Percentiles rank a stretch among this genome's conserved stretches.
Conservation (phyloP, 2,113 vertebrate species). For the Nematolebias whitei region DNA sequence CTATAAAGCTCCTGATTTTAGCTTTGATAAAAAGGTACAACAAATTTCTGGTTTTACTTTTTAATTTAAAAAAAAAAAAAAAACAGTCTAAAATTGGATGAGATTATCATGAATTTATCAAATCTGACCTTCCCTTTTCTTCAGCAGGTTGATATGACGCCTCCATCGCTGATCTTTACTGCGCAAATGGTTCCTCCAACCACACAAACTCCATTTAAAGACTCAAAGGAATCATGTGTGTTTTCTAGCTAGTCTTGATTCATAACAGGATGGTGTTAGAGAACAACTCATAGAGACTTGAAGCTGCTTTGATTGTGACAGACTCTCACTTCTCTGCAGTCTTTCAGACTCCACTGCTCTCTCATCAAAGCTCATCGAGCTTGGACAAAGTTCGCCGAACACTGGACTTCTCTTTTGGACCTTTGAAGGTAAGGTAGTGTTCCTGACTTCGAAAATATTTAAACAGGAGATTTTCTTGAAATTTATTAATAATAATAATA, state of each 20-base stretch:
- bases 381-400: not conserved
- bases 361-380: not conserved
- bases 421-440: constrained; percentile 2
- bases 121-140: not conserved
- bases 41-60: no score
- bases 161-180: not conserved
- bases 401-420: constrained; percentile 28
- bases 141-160: not conserved
- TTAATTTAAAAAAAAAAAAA: no score
- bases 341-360: constrained; percentile 15
- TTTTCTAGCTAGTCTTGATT: no score
- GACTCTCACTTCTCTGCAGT: constrained; percentile 17
- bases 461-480: no score
- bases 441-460: no score
- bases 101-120: no score
- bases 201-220: not conserved
- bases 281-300: not conserved
- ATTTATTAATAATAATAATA: no score
- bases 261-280: not conserved
- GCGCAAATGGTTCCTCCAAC: not conserved
- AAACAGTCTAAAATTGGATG: no score
- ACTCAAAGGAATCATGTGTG: not conserved
- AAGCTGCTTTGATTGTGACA: not conserved
- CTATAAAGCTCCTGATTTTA: not conserved
- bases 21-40: not conserved